phyloP scores from a whole-genome alignment of 2,888 invertebrate species.

The Stenotaenia linearis region DNA sequence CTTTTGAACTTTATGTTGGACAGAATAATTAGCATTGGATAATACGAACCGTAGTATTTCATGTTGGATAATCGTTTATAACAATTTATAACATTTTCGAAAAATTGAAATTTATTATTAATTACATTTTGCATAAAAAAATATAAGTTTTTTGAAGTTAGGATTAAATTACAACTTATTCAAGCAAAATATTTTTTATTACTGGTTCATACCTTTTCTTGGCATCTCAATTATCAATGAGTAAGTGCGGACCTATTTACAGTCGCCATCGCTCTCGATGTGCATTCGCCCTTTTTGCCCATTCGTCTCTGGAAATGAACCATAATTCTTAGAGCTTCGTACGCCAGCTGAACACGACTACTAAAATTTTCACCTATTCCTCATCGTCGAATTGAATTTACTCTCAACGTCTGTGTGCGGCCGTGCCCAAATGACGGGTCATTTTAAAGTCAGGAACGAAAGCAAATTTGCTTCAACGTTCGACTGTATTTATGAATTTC shows the following conservation, averaged over 20 bases:
- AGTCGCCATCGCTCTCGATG: neutral
- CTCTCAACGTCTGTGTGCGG: neutral
- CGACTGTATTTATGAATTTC: slow-evolving; percentile 21
- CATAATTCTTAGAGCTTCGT: slow-evolving; percentile 10
- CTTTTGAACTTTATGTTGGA: no score
- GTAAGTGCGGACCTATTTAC: slow-evolving; percentile 1
- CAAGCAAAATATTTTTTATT: neutral
- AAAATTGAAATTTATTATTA: no score
- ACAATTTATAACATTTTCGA: no score
- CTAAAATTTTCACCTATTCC: slow-evolving; percentile 14
- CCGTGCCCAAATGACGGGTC: neutral
- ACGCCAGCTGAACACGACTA: slow-evolving; percentile 17
- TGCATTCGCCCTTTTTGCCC: slow-evolving; percentile 19
- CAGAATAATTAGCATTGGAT: no score
- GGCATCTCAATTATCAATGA: slow-evolving; percentile 21
- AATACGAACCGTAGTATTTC: no score
- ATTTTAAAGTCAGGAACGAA: slow-evolving; percentile 17
- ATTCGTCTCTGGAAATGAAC: slow-evolving; percentile 16
- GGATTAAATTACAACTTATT: neutral
- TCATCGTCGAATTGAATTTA: slow-evolving; percentile 17
- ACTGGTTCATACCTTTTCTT: neutral
- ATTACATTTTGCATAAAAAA: no score
- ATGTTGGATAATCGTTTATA: no score
- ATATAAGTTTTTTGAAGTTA: no score
- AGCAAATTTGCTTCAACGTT: neutral